Base-by-base conservation (phyloP, 1,140 invertebrate genomes). In the Triops cancriformis region DNA sequence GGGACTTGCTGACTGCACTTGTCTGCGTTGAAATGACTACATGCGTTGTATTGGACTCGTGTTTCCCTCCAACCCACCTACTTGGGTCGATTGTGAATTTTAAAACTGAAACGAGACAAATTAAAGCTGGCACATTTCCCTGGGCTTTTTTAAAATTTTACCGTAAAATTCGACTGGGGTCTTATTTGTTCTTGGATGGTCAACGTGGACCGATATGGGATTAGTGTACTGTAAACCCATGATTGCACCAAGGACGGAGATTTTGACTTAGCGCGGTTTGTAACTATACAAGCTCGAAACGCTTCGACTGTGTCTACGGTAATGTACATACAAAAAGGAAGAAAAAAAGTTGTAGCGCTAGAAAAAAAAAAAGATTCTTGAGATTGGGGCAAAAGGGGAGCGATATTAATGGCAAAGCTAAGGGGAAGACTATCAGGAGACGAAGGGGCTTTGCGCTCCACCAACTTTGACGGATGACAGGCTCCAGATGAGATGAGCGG, bases 1-100 rank as follows among this genome's bases (percentile, higher is more conserved):
- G 51, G n/a, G 51, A 64, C 51, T 64, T 64, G 51, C n/a, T 64
- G n/a, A 64, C 51, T 64, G 51, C 51, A 64, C 51, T 64, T 64
- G 51, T 64, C 51, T 64, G 51, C 51, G 51, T 64, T 37, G 51
- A 9, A 3, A 23, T 64, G 14, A 64, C 51, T 64, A 9, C 7
- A 64, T 23, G 51, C 4, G 23, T n/a, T 64, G 14, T 64, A 64
- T 9, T 64, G 51, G 6, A 64, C 51, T 23, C 51, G 6, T 64
- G 14, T 18, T 23, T 18, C 23, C 18, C 18, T 14, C 51, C 14
- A 64, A 64, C 51, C 10, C 10, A 9, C 23, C 7, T 64, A 64
- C 51, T 64, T 64, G 51, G 18, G 23, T 64, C 51, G 51, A 64
- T 64, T 64, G 23, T 18, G 51, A 7, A 37, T 37, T 37, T 37